phyloP scores from a whole-genome alignment of 2,888 invertebrate species.

The Eutolmus rufibarbis region DNA sequence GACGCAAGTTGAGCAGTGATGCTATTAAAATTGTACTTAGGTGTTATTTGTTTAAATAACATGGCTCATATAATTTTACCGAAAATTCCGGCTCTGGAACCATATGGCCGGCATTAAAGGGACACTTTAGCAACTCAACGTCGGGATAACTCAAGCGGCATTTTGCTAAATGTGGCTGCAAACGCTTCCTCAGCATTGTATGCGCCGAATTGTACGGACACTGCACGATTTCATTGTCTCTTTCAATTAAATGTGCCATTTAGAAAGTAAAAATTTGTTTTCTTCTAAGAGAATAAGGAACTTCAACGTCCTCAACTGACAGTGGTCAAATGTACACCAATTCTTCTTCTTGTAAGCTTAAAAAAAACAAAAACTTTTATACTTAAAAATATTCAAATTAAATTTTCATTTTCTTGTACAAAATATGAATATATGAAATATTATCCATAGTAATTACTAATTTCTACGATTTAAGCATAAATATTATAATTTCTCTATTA shows the following conservation, averaged over 20 bases:
- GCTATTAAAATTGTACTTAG: background rate
- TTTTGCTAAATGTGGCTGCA: slow-evolving; percentile 68
- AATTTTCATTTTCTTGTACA: too few relatives aligned
- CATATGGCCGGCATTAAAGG: slow-evolving; percentile 67
- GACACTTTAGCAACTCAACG: slow-evolving; percentile 63
- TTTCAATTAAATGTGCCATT: background rate
- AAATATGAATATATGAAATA: too few relatives aligned
- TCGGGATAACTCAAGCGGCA: slow-evolving; percentile 66
- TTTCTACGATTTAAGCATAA: too few relatives aligned
- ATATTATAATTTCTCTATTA: too few relatives aligned
- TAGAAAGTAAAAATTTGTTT: background rate
- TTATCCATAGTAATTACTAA: too few relatives aligned
- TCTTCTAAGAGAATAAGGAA: accelerated
- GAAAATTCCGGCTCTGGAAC: slow-evolving; percentile 66
- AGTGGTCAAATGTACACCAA: background rate
- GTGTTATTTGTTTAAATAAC: background rate
- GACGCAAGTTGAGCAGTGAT: slow-evolving; percentile 11
- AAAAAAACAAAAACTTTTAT: too few relatives aligned
- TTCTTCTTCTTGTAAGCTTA: background rate
- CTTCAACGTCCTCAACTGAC: background rate
- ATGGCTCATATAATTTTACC: slow-evolving; percentile 56
- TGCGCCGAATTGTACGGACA: slow-evolving; percentile 70
- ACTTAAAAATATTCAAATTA: too few relatives aligned
- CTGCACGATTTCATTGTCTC: slow-evolving; percentile 57
- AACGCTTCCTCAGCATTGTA: slow-evolving; percentile 64